Base-by-base conservation (phyloP, 2,797 vertebrate species). In the Phalloptychus januarius region DNA sequence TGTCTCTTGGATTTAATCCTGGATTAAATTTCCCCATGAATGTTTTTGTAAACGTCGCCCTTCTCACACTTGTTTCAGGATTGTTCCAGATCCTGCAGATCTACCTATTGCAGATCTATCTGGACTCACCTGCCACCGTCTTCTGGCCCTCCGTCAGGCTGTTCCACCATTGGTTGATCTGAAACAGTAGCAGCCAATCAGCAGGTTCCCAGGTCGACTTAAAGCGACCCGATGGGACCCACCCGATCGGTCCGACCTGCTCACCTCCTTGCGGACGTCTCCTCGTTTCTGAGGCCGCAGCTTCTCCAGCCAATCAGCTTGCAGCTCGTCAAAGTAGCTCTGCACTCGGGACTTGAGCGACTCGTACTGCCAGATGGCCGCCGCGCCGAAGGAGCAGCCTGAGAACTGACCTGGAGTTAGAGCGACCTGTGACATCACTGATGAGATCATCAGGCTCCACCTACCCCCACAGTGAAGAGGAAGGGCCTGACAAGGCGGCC, bases 91-190 rank as follows among this genome's bases (percentile, higher is more conserved):
- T n/a, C n/a, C n/a, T 48, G 18, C 46, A 48, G 46, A 0, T 44
- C 42, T 4, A 15, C 15, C 45, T 46, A 13, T n/a, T 38, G 61
- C 5, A 16, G 33, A 2, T 13, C 36, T 2, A n/a, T 11, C 38
- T 16, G 1, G 23, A 52, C 96, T 96, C 94, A 99, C 98, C 98
- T 95, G 97, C 96, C 78, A 98, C 97, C 72, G 96, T 96, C 89
- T 93, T 95, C 92, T 99, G 97, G 76, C 98, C 98, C 83, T 98
- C 97, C 85, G 95, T 98, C 93, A 99, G 91, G 91, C 87, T 95
- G 95, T 96, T 97, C 98, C 98, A 99, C 97, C 97, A 99, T 70
- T 95, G 96, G 95, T 99, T 99, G 88, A 99, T 91, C 98, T 99
- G 94, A 84, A 97, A 95, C 42, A 86, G 28, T 83, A 81, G 50